Base-by-base conservation (phyloP, 2,888 invertebrate genomes). In the Plusia festucae region DNA sequence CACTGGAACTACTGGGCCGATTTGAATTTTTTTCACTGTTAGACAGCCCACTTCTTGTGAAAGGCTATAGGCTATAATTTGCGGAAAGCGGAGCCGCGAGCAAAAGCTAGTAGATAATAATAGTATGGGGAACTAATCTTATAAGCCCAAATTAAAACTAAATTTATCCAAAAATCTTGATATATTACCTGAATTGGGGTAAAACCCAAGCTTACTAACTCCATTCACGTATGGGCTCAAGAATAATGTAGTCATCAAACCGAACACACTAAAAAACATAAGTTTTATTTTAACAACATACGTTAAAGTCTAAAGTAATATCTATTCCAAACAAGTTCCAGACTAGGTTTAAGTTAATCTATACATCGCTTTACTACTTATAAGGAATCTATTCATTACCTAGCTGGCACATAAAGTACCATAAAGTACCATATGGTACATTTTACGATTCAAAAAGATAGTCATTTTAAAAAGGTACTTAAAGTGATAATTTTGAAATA, bases 401-500 rank as follows among this genome's bases (percentile, higher is more conserved):
- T 1, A 15, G 3, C 40, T n/a, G 40, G n/a, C 40, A n/a, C 6
- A 40, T 40, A 40, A n/a, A 40, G n/a, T 40, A 40, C 40, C 40
- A 40, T 40, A 40, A 40, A n/a, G 1, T n/a, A n/a, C 40, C n/a
- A 40, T 40, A 40, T n/a, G 15, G 40, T 40, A 52, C 52, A 32
- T 30, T 30, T 30, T 30, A 30, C 30, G 30, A 30, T 30, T 30
- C 0, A 30, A 8, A 9, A 30, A 30, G 30, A 30, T 30, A 30
- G 30, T 9, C 0, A 30, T 30, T 9, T 24, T 30, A 30, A 2
- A 30, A 30, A 30, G 30, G 61, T 24, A 46, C 20, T 54, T 46
- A 62, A 59, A 52, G 27, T 46, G 51, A 51, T 22, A 46, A 46
- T 46, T 67, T 65, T 52, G 6, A 54, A 68, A 76, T 63, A 11